Conservation (phyloP, 2,113 vertebrate genomes). For the Notothenia rossii region DNA sequence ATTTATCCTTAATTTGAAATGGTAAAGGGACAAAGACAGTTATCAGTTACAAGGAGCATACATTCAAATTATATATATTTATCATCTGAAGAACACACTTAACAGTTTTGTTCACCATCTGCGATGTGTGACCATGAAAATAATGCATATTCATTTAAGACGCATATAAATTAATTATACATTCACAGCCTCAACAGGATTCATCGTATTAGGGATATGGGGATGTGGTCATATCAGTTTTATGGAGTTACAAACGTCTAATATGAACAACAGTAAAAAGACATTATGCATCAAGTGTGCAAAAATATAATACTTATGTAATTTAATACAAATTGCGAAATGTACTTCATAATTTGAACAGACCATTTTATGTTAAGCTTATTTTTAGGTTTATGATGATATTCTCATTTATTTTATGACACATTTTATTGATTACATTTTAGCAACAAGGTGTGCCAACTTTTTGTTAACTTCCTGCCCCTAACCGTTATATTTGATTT, state of each 20-base stretch:
- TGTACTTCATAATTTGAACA: too few relatives aligned
- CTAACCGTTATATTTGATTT: too few relatives aligned
- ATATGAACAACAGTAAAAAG: background rate
- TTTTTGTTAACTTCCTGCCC: background rate
- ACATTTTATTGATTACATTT: background rate
- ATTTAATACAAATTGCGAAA: too few relatives aligned
- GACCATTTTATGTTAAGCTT: too few relatives aligned
- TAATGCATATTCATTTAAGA: too few relatives aligned
- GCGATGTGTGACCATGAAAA: background rate
- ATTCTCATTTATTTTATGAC: background rate
- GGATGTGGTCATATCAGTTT: background rate
- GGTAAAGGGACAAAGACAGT: background rate
- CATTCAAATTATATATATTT: background rate
- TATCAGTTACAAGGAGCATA: background rate
- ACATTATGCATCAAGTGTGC: background rate
- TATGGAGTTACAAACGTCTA: background rate
- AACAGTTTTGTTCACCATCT: background rate
- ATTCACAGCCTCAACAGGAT: too few relatives aligned
- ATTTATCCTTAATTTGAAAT: too few relatives aligned
- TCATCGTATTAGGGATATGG: too few relatives aligned
- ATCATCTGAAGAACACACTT: background rate
- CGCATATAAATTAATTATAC: too few relatives aligned
- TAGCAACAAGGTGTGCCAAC: background rate
- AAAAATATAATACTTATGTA: too few relatives aligned
- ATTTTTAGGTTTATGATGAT: background rate